Percentiles rank a stretch among this genome's conserved stretches.
Conservation (phyloP, 1,140 invertebrate genomes). For the Aradophagus sp. region DNA sequence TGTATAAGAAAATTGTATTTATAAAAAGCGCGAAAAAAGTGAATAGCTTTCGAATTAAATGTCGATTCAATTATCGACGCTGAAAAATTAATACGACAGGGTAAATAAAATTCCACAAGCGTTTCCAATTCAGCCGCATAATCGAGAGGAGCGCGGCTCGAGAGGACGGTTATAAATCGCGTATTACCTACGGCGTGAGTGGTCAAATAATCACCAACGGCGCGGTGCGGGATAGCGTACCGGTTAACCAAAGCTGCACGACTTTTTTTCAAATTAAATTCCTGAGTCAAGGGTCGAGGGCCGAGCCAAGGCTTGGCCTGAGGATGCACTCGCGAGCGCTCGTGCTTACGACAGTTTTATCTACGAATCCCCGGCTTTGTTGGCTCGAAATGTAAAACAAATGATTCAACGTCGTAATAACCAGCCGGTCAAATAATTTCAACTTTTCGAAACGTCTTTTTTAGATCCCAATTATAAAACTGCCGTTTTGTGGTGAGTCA, state of each 20-base stretch:
- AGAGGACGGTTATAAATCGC: slow-evolving; percentile 59
- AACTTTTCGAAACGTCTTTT: too few species aligned
- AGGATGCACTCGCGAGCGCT: slow-evolving; percentile 33
- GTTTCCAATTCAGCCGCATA: slow-evolving; percentile 57
- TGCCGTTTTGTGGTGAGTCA: too few species aligned
- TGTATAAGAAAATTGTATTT: too few species aligned
- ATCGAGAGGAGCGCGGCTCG: slow-evolving; percentile 46
- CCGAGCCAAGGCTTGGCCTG: slow-evolving; percentile 48
- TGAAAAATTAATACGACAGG: slow-evolving; percentile 32
- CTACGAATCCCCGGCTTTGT: slow-evolving; percentile 28
- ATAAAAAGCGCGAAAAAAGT: too few species aligned
- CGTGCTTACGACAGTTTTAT: slow-evolving; percentile 38
- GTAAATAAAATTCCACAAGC: slow-evolving; percentile 41
- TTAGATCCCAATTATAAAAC: too few species aligned
- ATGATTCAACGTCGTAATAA: too few species aligned
- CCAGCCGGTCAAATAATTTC: too few species aligned
- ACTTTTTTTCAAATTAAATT: slow-evolving; percentile 61
- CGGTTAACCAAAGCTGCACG: slow-evolving; percentile 56
- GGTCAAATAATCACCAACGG: slow-evolving; percentile 62
- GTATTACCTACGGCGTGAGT: slow-evolving; percentile 59
- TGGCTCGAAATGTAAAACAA: too few species aligned
- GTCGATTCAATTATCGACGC: slow-evolving; percentile 35
- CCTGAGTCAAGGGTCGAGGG: slow-evolving; percentile 55
- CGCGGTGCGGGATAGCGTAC: slow-evolving; percentile 39
- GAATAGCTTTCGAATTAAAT: slow-evolving; percentile 11